Conservation (phyloP, 2,797 vertebrate genomes). For the Notamacropus eugenii region DNA sequence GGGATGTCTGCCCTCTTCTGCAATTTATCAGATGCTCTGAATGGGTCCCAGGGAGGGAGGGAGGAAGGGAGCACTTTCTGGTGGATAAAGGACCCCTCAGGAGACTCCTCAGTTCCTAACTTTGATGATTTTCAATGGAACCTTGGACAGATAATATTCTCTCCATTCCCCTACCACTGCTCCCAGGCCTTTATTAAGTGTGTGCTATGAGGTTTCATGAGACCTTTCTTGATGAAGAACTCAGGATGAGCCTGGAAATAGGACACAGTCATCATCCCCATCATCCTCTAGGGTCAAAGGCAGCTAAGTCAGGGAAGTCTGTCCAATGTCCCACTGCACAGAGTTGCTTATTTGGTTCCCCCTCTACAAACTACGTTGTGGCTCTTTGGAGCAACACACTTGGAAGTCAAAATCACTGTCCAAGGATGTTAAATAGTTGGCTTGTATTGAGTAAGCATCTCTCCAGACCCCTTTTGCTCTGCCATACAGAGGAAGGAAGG, state of each 20-base stretch:
- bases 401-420: not conserved
- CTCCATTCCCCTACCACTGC: not conserved
- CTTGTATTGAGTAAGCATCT: not conserved
- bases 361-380: not conserved
- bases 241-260: not conserved
- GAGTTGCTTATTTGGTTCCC: not conserved
- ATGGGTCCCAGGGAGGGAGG: not conserved
- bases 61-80: not conserved
- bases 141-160: not conserved
- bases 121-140: not conserved
- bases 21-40: not conserved
- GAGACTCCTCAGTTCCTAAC: not conserved
- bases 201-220: not conserved
- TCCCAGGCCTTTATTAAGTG: not conserved
- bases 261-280: not conserved
- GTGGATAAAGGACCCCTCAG: not conserved
- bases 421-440: not conserved
- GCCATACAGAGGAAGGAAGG: not conserved
- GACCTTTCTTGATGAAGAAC: conserved; percentile 2
- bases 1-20: not conserved
- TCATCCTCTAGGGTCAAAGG: not conserved
- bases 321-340: not conserved
- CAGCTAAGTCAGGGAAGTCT: not conserved
- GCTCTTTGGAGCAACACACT: not conserved
- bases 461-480: conserved; percentile 37